These are phyloP conservation scores for Riparia riparia DNA, from an alignment of 2,113 vertebrate species.

Conservation along the genomic window DNA sequence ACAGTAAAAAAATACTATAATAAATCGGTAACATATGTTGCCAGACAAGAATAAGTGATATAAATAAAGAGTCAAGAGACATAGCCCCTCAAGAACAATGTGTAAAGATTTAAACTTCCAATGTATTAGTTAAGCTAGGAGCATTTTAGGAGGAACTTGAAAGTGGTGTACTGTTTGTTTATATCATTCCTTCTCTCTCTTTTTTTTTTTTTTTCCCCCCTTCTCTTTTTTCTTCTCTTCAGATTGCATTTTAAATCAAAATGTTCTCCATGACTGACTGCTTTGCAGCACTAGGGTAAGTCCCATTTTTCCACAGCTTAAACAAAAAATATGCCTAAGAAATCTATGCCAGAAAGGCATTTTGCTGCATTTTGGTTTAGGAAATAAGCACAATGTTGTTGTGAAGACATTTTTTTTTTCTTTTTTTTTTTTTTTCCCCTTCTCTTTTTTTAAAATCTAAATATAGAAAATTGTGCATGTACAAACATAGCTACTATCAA, in stretches of 20 bases:
- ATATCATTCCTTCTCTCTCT: constrained; percentile 54
- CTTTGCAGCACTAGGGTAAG: constrained; percentile 78
- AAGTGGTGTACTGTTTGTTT: constrained; percentile 73
- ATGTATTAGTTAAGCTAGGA: constrained; percentile 70
- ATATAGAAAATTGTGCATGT: constrained; percentile 38
- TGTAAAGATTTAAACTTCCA: constrained; percentile 77
- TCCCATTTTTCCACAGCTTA: constrained; percentile 75
- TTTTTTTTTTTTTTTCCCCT: not conserved
- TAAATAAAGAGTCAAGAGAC: constrained; percentile 76
- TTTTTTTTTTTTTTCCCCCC: not conserved
- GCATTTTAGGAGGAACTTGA: constrained; percentile 71
- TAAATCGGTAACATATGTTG: constrained; percentile 81
- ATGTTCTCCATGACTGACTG: constrained; percentile 76
- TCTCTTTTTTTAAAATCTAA: not conserved
- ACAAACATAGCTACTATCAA: constrained; percentile 43
- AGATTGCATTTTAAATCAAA: constrained; percentile 80
- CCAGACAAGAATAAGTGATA: constrained; percentile 77
- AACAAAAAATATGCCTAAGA: constrained; percentile 67
- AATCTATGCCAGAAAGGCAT: constrained; percentile 62
- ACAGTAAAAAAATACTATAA: constrained; percentile 79
- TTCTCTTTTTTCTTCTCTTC: constrained; percentile 28
- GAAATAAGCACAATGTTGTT: constrained; percentile 48
- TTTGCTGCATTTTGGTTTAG: constrained; percentile 58
- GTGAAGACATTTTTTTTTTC: constrained; percentile 16
- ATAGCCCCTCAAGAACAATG: constrained; percentile 73